Base-by-base conservation (phyloP, 2,797 vertebrate genomes). In the Tangara arthus region DNA sequence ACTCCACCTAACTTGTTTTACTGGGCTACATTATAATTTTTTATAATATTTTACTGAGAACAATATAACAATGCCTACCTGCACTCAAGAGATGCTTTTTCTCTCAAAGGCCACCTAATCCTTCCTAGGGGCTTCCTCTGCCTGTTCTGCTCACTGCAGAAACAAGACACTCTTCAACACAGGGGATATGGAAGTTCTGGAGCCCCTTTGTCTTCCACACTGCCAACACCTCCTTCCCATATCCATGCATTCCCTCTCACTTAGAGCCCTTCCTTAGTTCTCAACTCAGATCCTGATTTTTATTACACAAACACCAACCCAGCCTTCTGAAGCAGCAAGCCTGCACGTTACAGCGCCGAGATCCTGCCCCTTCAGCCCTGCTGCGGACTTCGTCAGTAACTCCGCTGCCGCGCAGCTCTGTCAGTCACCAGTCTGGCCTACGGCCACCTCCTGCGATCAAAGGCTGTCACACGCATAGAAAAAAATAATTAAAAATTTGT, bases 401-500 rank as follows among this genome's bases (percentile, higher is more conserved):
- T 44, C 35, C 37, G 49, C 41, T 22, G 49, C 35, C 26, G 64
- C 56, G 35, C 65, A 47, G 50, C 50, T 42, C 55, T 8, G 50
- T 56, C 69, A 44, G 69, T 11, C 50, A 50, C 42, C 76, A 20
- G 56, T 30, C 63, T 4, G 63, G 44, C 69, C 37, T 46, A 39
- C 9, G 21, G 69, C n/a, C 57, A 44, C 56, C 52, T 69, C 76
- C 75, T 17, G 75, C 49, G 20, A 61, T 12, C 35, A 34, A 39
- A 39, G 30, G 27, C 30, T 70, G 34, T 24, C 63, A 64, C 26
- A 57, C 7, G 9, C 37, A 44, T 4, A 5, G 6, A 10, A 6
- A 10, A 8, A 1, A 52, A 64, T 8, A 37, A 19, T 3, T 15
- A 1, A 13, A 28, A 44, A 35, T 12, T 9, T 11, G 24, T 0